A percentile compares a stretch with the other conserved stretches of the same genome.
These are phyloP conservation scores for Lagopus muta DNA, from an alignment of 2,113 vertebrate genomes.

Conservation along the genomic window DNA sequence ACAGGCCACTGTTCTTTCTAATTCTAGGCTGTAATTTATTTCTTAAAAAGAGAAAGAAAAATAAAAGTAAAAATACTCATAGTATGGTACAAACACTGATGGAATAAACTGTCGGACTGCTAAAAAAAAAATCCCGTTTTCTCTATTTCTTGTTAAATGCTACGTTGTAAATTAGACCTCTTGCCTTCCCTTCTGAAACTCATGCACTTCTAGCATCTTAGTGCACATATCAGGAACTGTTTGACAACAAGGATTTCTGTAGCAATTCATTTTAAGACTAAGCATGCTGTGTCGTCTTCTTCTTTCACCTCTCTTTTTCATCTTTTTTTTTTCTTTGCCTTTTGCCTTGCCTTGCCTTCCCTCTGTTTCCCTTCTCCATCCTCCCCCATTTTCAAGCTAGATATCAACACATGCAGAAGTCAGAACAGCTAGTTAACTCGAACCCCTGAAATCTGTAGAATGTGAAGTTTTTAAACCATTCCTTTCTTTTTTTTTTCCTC, in stretches of 20 bases:
- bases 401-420: background rate
- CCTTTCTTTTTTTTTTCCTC: background rate
- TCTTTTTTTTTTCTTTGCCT: too few species aligned
- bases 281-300: background rate
- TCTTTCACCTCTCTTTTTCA: background rate
- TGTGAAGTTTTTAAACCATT: background rate
- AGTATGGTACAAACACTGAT: background rate
- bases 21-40: background rate
- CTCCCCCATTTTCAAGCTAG: background rate
- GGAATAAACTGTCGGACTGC: background rate
- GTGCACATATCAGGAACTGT: background rate
- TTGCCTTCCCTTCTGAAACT: background rate
- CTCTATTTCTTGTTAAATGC: background rate
- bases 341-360: too few species aligned
- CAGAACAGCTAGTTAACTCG: background rate
- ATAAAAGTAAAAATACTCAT: background rate
- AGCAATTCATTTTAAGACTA: background rate
- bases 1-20: background rate
- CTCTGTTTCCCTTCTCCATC: too few species aligned
- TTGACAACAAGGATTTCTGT: background rate
- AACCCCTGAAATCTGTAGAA: background rate
- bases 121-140: background rate
- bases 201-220: accelerated
- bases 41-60: background rate
- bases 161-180: background rate